Conservation (phyloP, 2,797 vertebrate species). For the Menidia menidia region DNA sequence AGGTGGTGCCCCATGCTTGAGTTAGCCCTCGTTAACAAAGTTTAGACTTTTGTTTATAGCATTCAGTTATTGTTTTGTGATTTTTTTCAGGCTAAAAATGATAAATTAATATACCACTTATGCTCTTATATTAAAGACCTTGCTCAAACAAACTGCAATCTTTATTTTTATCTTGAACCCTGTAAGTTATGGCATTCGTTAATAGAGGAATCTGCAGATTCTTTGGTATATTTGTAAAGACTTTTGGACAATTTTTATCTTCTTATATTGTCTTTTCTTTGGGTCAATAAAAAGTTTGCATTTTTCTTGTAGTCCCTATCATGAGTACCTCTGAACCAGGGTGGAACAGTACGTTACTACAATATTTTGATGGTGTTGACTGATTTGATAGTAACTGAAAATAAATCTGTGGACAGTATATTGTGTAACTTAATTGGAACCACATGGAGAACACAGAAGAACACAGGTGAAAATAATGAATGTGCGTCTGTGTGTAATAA, state of each 20-base stretch:
- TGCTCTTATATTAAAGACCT: background rate
- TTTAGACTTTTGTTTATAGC: too few relatives aligned
- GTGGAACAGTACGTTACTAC: slow-evolving; percentile 37
- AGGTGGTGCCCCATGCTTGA: background rate
- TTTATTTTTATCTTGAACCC: slow-evolving; percentile 2
- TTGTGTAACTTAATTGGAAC: slow-evolving; percentile 34
- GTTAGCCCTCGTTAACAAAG: too few relatives aligned
- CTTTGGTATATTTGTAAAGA: slow-evolving; percentile 22
- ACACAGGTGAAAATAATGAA: slow-evolving; percentile 19
- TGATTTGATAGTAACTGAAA: too few relatives aligned
- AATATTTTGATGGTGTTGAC: too few relatives aligned
- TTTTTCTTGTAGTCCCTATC: slow-evolving; percentile 48
- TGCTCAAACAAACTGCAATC: background rate
- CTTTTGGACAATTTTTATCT: slow-evolving; percentile 14
- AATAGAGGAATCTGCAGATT: slow-evolving; percentile 14
- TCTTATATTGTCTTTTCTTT: slow-evolving; percentile 20
- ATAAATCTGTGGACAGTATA: slow-evolving; percentile 9
- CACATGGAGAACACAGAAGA: slow-evolving; percentile 13
- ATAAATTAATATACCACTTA: background rate
- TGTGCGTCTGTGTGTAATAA: slow-evolving; percentile 26
- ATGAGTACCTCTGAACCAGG: slow-evolving; percentile 34
- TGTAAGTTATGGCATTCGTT: slow-evolving; percentile 11
- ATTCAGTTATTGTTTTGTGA: too few relatives aligned
- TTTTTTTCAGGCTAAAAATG: background rate
- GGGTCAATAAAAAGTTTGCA: background rate